Evolutionary conservation across 2,797 vertebrate species (phyloP), one percentile per base, ranked within the genome.

Genomic region (Sebastes reedi): DNA sequence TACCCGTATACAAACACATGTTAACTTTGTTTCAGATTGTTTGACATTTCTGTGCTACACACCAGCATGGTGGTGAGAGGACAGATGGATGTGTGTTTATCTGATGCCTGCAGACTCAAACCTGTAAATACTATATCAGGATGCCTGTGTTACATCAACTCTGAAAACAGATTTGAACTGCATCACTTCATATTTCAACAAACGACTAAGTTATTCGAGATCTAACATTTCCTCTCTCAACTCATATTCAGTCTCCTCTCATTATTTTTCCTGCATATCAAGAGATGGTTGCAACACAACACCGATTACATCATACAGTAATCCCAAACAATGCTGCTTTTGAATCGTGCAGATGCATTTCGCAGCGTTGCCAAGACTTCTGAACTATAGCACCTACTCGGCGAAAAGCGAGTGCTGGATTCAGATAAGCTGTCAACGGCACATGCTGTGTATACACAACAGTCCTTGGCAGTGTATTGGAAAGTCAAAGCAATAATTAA

Each of bases 401-500:
- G 36, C 24, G 2, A 76, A 77, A 89, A 81, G 58, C n/a, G 1
- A 46, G 36, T 14, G 50, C 69, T 74, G 55, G 76, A 86, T 82
- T 87, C 82, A 88, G 84, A 87, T 88, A 76, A 89, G 79, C 89
- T 88, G 87, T 93, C 90, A 89, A 59, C 78, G 32, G 85, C 86
- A 88, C 78, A 84, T 80, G 88, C 90, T 70, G 80, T 94, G 92
- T 94, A 90, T 94, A 93, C 92, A 94, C 85, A 94, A 91, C 86
- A 91, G 67, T 80, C 83, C 84, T 89, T 93, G 90, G 88, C 92
- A 89, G 83, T 77, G 64, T 75, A 83, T 75, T 75, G 69, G 79
- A 78, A 87, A 92, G 89, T 91, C 93, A 95, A 94, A 94, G 91
- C 90, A 93, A 89, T 95, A 93, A 93, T 94, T 94, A 93, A 92